These are phyloP conservation scores for Pogonomyrmex barbatus DNA, from an alignment of 1,140 invertebrate genomes.

Conservation along the genomic window DNA sequence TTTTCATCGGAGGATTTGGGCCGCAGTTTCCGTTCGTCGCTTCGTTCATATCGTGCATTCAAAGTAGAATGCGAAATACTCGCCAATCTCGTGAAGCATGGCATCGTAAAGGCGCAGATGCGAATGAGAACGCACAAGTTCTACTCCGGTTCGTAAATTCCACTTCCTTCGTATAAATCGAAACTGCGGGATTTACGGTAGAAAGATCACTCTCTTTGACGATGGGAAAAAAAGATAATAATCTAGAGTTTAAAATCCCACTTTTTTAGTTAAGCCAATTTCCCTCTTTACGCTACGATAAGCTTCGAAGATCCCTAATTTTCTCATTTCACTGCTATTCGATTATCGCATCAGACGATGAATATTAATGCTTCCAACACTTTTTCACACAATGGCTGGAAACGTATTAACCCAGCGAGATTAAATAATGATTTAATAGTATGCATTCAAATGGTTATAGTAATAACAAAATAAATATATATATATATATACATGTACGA, in stretches of 20 bases:
- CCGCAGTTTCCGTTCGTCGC: not conserved
- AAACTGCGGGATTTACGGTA: constrained; percentile 59
- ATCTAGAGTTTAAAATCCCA: constrained; percentile 24
- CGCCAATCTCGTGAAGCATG: constrained; percentile 1
- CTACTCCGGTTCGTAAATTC: constrained; percentile 43
- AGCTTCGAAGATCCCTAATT: constrained; percentile 37
- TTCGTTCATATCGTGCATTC: constrained; percentile 28
- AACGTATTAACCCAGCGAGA: not conserved
- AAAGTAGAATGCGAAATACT: constrained; percentile 26
- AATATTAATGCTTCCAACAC: constrained; percentile 19
- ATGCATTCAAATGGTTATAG: not conserved
- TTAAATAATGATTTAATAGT: constrained; percentile 9
- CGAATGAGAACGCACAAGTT: constrained; percentile 51
- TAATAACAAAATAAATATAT: not conserved
- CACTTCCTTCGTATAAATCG: constrained; percentile 53
- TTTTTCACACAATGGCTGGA: not conserved
- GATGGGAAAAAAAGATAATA: constrained; percentile 30
- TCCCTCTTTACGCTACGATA: not conserved
- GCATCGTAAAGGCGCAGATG: constrained; percentile 50
- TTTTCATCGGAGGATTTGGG: constrained; percentile 24
- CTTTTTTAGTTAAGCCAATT: constrained; percentile 49
- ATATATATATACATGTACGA: not conserved
- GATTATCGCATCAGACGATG: not conserved
- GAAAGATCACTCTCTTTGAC: constrained; percentile 41
- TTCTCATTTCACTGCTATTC: constrained; percentile 29